Conservation (phyloP, 2,888 invertebrate genomes). For the Lepidocyrtoides sp. region DNA sequence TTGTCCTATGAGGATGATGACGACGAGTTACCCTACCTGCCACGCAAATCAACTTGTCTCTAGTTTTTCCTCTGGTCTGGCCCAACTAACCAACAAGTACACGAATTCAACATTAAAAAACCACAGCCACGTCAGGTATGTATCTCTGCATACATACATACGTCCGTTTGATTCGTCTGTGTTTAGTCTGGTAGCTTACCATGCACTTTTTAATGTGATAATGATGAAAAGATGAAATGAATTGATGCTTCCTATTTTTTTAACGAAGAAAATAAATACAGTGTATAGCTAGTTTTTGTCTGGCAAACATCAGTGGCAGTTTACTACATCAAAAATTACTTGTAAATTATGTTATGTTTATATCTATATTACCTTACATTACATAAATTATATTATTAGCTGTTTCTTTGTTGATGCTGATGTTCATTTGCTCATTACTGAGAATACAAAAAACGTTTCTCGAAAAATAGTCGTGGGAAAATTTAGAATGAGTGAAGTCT, state of each 20-base stretch:
- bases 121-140: slow-evolving; percentile 18
- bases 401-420: background rate
- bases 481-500: background rate
- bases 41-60: slow-evolving; percentile 28
- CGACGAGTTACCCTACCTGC: background rate
- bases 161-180: background rate
- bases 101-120: background rate
- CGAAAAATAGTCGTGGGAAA: slow-evolving; percentile 68
- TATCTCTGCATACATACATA: background rate
- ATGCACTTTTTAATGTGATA: slow-evolving; percentile 30
- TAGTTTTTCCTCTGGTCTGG: slow-evolving; percentile 20
- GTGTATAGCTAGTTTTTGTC: background rate
- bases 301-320: slow-evolving; percentile 29
- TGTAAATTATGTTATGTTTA: slow-evolving; percentile 42
- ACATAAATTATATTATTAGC: slow-evolving; percentile 35
- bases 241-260: slow-evolving; percentile 38
- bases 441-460: background rate
- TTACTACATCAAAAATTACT: slow-evolving; percentile 40
- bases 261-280: background rate
- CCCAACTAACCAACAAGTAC: background rate
- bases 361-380: slow-evolving; percentile 41
- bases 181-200: background rate
- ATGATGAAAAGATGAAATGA: slow-evolving; percentile 44
- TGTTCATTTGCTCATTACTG: slow-evolving; percentile 39
- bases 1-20: slow-evolving; percentile 8